A percentile compares a stretch with the other conserved stretches of the same genome.
Conservation (phyloP, 2,888 invertebrate species). For the Agrotis puta region DNA sequence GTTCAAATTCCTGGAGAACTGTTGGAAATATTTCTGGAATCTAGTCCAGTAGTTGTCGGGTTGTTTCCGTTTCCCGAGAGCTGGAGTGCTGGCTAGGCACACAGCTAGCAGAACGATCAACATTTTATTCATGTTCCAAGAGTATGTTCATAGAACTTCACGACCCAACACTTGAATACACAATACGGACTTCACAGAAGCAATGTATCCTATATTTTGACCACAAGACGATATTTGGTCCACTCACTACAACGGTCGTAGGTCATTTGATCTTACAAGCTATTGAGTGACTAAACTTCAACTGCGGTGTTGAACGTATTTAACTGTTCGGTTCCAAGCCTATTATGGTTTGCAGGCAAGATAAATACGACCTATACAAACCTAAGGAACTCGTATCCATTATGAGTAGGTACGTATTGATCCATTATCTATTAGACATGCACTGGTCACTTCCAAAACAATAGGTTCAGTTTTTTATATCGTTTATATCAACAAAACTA, state of each 20-base stretch:
- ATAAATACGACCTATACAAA: background rate
- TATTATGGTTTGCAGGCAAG: too few species aligned
- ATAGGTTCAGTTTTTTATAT: background rate
- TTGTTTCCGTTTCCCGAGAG: conserved; percentile 16
- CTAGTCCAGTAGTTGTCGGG: background rate
- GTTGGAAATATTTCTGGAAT: conserved; percentile 19
- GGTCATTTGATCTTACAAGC: conserved; percentile 65
- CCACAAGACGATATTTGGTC: conserved; percentile 60
- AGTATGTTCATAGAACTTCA: conserved; percentile 52
- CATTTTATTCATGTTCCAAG: conserved; percentile 79
- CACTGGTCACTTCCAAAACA: conserved; percentile 7
- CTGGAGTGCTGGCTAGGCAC: conserved; percentile 74
- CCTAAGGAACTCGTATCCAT: too few species aligned
- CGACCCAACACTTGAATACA: conserved; percentile 57
- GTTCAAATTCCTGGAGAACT: conserved; percentile 23
- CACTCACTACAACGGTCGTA: conserved; percentile 72
- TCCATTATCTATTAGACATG: background rate
- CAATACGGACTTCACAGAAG: conserved; percentile 64
- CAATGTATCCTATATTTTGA: conserved; percentile 68
- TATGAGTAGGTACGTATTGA: background rate
- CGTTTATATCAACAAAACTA: conserved; percentile 14
- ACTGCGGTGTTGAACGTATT: conserved; percentile 5
- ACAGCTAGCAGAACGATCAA: conserved; percentile 78
- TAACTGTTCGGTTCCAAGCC: background rate
- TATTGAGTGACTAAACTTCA: conserved; percentile 73